Evolutionary conservation across 2,797 vertebrate genomes (phyloP).

Genomic region (Cossypha dichroa): DNA sequence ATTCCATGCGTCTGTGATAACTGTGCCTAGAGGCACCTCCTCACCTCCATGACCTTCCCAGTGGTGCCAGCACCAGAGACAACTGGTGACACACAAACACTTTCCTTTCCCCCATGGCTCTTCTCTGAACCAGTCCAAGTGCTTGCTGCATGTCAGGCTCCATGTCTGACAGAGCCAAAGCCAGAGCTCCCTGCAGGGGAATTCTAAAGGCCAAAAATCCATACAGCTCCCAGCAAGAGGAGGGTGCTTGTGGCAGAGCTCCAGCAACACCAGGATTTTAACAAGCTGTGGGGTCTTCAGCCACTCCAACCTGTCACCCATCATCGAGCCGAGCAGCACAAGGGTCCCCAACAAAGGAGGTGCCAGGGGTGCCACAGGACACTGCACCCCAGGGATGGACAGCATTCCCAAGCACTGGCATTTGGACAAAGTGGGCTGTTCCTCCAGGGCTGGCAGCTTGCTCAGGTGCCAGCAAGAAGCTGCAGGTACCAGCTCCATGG

Average conservation of each 20-base stretch:
- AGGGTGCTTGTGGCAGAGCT: not conserved
- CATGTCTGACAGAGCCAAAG: fast-evolving
- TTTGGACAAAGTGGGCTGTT: fast-evolving
- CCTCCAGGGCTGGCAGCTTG: not conserved
- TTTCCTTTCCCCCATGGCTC: not conserved
- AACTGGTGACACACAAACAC: not conserved
- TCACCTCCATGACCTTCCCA: not conserved
- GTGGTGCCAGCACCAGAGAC: too few relatives aligned
- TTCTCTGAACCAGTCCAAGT: not conserved
- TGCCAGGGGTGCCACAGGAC: not conserved
- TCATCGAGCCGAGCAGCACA: fast-evolving
- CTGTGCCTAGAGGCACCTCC: not conserved
- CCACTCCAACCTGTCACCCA: not conserved
- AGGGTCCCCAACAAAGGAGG: not conserved
- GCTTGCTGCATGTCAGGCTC: fast-evolving
- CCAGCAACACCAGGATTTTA: fast-evolving
- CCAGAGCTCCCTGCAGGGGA: not conserved
- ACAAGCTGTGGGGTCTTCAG: not conserved
- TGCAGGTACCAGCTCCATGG: fast-evolving
- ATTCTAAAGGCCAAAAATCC: not conserved
- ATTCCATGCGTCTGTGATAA: not conserved
- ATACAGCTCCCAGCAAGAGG: fast-evolving
- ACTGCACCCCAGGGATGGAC: not conserved
- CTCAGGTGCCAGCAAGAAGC: not conserved
- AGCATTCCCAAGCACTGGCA: not conserved